Conservation (phyloP, 2,113 vertebrate genomes). For the Carassius auratus region DNA sequence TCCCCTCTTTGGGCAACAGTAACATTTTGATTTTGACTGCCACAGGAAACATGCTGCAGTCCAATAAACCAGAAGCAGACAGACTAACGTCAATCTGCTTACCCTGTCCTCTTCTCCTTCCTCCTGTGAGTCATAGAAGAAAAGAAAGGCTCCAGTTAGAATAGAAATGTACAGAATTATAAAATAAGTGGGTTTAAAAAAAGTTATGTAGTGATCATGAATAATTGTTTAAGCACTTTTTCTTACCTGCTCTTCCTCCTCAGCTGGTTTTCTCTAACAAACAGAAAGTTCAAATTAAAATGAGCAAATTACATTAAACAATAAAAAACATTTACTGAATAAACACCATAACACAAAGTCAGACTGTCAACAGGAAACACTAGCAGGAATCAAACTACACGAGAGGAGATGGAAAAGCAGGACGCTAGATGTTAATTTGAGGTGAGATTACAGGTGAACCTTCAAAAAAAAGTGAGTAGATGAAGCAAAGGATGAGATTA, state of each 20-base stretch:
- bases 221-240: neutral
- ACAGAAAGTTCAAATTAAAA: conserved; percentile 6
- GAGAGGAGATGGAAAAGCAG: conserved; percentile 12
- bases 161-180: neutral
- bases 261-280: neutral
- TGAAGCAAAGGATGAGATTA: conserved; percentile 39
- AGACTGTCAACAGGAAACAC: neutral
- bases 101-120: conserved; percentile 32
- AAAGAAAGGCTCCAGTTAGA: neutral
- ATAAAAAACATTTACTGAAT: neutral
- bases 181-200: neutral
- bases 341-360: neutral
- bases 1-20: neutral
- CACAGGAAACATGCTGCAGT: neutral
- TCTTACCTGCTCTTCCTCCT: conserved; percentile 32
- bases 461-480: conserved; percentile 22
- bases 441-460: neutral
- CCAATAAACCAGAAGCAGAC: neutral
- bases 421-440: conserved; percentile 2
- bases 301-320: neutral
- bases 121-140: conserved; percentile 7
- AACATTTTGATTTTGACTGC: neutral
- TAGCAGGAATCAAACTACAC: conserved; percentile 49
- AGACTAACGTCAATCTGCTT: neutral
- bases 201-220: neutral